These are phyloP conservation scores for Capromys pilorides DNA, from an alignment of 2,797 vertebrate genomes.

Conservation along the genomic window DNA sequence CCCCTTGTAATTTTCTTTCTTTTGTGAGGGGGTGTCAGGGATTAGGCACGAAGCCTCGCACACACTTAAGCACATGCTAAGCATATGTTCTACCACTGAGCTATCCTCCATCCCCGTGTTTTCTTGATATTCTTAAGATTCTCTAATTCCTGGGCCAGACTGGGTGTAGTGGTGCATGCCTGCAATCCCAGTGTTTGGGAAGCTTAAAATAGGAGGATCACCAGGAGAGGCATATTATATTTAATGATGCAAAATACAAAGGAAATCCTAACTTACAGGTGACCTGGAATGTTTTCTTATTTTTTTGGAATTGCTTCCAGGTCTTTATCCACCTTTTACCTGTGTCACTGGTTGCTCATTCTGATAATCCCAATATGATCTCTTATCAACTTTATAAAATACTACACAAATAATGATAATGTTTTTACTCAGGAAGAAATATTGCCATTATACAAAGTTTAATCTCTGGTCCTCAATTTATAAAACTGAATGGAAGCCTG, in stretches of 20 bases:
- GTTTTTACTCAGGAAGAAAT: slow-evolving; percentile 36
- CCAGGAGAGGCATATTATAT: neutral
- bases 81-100: no score
- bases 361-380: neutral
- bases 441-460: slow-evolving; percentile 57
- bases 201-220: no score
- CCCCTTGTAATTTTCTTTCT: no score
- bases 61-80: no score
- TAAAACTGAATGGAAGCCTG: slow-evolving; percentile 29
- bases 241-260: slow-evolving; percentile 31
- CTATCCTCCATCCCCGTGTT: no score
- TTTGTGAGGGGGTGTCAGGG: no score
- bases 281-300: neutral
- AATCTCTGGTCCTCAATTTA: neutral
- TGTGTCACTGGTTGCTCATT: neutral
- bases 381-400: slow-evolving; percentile 38
- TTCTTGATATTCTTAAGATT: no score
- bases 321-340: neutral
- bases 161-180: no score
- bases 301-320: neutral
- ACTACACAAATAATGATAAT: neutral
- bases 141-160: no score
- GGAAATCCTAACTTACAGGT: neutral
- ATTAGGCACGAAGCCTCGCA: no score
- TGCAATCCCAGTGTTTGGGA: no score